These are phyloP conservation scores for Onychomys leucogaster DNA, from an alignment of 2,797 vertebrate genomes.

Conservation along the genomic window DNA sequence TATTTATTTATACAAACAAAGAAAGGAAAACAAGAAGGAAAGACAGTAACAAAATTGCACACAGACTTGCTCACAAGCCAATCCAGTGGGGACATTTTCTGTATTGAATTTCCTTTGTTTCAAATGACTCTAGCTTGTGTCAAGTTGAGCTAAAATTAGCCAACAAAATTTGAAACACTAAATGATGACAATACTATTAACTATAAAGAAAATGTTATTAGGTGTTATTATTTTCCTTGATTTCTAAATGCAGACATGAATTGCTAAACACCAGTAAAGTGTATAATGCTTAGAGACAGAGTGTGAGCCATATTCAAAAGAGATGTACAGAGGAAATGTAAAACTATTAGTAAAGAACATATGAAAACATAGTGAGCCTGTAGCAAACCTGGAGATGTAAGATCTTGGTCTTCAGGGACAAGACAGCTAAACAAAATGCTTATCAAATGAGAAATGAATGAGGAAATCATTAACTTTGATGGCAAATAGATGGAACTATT, in stretches of 20 bases:
- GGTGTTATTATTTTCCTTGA: background rate
- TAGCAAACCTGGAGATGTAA: background rate
- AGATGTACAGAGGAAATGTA: background rate
- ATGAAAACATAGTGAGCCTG: background rate
- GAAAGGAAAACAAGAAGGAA: background rate
- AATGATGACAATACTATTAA: background rate
- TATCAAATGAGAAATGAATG: background rate
- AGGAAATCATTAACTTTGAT: background rate
- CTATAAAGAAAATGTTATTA: background rate
- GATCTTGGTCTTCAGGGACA: background rate
- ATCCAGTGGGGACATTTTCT: background rate
- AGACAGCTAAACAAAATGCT: background rate
- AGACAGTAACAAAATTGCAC: background rate
- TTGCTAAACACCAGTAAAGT: background rate
- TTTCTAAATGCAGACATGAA: background rate
- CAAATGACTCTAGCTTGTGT: background rate
- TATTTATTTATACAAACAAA: background rate
- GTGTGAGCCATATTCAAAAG: background rate
- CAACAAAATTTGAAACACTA: background rate
- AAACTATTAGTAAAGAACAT: background rate
- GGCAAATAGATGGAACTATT: background rate
- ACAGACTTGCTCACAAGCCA: background rate
- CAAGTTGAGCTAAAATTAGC: background rate
- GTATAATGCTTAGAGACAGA: background rate
- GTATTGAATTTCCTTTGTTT: background rate